Evolutionary conservation across 1,140 invertebrate species (phyloP), one percentile per base, ranked within the genome.

Genomic region (Aphidius gifuensis): DNA sequence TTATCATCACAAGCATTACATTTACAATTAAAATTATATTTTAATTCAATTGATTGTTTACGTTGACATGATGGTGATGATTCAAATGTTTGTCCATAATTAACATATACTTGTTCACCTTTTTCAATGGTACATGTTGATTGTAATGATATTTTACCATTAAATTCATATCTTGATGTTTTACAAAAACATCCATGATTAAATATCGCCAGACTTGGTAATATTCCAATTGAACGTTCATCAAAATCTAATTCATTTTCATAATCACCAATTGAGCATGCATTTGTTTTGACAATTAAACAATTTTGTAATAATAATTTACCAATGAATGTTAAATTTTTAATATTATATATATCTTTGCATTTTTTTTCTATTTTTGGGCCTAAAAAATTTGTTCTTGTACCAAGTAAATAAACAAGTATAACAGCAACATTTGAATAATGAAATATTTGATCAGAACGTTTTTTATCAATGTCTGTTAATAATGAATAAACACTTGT

Each of bases 171-270:
- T 53, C 91, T 85, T 0, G 88, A 82, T 9, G 94, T 87, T 82
- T 94, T 94, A 9, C 94, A 92, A 70, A 88, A 84, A 83, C 95
- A 97, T n/a, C 92, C 92, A 77, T 97, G 95, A 81, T 97, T 97
- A 11, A 96, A 73, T 11, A 96, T 76, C 77, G 91, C 2, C 4
- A 32, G 1, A 32, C 2, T 32, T 32, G 23, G 23, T 4, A 32
- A 3, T 32, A 32, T 32, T 32, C 2, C 23, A 3, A 32, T 32
- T 32, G 23, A 32, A 32, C 23, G 23, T 32, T 32, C 23, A 32
- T 32, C 23, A 32, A 32, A 32, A 32, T 32, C 23, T 32, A 32
- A 32, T 32, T 32, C 23, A 32, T 47, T 16, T 45, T 5, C 6
- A 59, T 39, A 67, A 64, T 49, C 67, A 75, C 71, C 16, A 16